These are phyloP conservation scores for Galbula dea DNA, from an alignment of 2,113 vertebrate genomes.

Conservation along the genomic window DNA sequence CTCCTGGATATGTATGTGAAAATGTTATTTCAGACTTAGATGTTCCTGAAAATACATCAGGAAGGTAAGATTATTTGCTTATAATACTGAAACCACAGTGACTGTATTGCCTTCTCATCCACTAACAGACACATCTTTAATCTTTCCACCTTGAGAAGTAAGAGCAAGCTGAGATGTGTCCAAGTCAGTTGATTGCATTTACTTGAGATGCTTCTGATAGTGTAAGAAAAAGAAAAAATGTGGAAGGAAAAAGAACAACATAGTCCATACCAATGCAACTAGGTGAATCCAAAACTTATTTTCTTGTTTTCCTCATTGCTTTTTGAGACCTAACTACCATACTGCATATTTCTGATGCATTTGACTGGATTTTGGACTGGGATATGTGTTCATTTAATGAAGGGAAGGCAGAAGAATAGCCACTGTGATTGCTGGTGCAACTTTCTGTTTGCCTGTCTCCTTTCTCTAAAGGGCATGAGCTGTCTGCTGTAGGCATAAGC, in stretches of 20 bases:
- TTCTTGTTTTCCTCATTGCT: neutral
- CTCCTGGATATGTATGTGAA: neutral
- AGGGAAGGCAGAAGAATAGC: neutral
- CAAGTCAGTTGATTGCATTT: neutral
- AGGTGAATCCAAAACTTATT: neutral
- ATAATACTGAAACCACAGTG: neutral
- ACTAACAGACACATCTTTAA: neutral
- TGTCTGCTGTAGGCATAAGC: neutral
- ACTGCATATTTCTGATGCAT: neutral
- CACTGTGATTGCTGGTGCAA: neutral
- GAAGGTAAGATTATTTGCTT: neutral
- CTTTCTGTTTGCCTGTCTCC: neutral
- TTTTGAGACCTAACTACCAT: neutral
- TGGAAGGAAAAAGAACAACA: neutral
- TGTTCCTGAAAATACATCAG: neutral
- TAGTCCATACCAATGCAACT: neutral
- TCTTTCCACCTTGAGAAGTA: neutral
- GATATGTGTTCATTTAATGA: conserved; percentile 24
- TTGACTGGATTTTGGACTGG: neutral
- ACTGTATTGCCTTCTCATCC: neutral
- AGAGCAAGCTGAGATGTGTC: neutral
- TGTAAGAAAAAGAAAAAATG: neutral
- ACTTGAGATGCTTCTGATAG: neutral
- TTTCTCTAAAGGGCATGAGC: neutral
- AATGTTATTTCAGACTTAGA: neutral